A percentile compares a stretch with the other conserved stretches of the same genome.
These are phyloP conservation scores for Galeruca laticollis DNA, from an alignment of 2,888 invertebrate genomes.

Conservation along the genomic window DNA sequence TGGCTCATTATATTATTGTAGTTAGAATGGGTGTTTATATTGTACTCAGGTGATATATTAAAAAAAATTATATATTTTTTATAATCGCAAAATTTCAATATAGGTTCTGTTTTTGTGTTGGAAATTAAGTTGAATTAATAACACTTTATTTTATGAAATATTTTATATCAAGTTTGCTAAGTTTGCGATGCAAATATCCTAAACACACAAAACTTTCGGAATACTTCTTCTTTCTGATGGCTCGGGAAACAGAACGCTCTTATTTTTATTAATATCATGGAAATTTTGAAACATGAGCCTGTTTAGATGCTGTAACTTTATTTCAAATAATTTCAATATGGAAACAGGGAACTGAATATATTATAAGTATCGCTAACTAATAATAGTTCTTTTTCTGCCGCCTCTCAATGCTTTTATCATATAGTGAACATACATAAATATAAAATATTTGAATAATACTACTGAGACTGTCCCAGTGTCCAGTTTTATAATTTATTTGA, in stretches of 20 bases:
- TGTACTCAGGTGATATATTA: too few species aligned
- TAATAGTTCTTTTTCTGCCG: too few species aligned
- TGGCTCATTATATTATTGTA: too few species aligned
- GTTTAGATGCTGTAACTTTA: neutral
- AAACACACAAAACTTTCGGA: constrained; percentile 37
- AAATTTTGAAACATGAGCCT: constrained; percentile 21
- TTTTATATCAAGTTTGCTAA: constrained; percentile 37
- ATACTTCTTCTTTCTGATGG: constrained; percentile 33
- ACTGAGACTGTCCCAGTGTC: too few species aligned
- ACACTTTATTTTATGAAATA: constrained; percentile 30
- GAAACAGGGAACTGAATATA: neutral
- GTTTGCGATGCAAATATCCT: constrained; percentile 39
- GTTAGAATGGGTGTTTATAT: too few species aligned
- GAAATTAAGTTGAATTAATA: constrained; percentile 27
- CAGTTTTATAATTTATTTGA: too few species aligned
- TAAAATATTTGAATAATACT: too few species aligned
- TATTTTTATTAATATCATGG: constrained; percentile 27
- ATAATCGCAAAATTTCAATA: constrained; percentile 38
- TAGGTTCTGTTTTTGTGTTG: constrained; percentile 33
- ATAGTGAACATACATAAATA: too few species aligned
- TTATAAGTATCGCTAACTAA: too few species aligned
- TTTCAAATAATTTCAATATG: neutral
- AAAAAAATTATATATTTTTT: too few species aligned
- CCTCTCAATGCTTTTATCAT: too few species aligned
- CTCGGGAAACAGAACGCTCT: constrained; percentile 19